These are phyloP conservation scores for Carassius carassius DNA, from an alignment of 2,113 vertebrate genomes.

Conservation along the genomic window DNA sequence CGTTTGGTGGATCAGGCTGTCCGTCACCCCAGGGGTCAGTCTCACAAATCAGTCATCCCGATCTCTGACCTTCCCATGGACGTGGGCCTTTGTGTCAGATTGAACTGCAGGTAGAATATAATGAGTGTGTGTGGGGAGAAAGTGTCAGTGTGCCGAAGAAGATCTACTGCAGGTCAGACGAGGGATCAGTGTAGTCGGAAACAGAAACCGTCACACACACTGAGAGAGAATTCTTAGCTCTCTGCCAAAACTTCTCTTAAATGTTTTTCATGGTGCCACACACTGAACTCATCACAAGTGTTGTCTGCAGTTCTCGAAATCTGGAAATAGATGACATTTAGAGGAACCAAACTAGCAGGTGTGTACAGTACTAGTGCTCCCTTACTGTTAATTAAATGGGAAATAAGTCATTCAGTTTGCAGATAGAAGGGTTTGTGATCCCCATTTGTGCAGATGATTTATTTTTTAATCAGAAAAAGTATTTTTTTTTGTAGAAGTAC, in stretches of 20 bases:
- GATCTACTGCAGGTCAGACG: conserved; percentile 58
- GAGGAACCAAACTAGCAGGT: background rate
- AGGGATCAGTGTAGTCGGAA: conserved; percentile 52
- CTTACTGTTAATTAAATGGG: background rate
- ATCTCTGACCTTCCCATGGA: conserved; percentile 54
- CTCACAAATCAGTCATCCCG: conserved; percentile 60
- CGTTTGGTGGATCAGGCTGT: conserved; percentile 30
- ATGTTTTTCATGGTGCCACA: background rate
- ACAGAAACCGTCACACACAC: conserved; percentile 9
- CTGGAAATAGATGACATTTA: background rate
- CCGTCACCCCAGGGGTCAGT: conserved; percentile 28
- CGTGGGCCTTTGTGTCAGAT: conserved; percentile 37
- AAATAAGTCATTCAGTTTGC: background rate
- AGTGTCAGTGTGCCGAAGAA: conserved; percentile 28
- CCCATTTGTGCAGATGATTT: too few species aligned
- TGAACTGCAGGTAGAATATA: conserved; percentile 59
- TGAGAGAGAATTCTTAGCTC: conserved; percentile 29
- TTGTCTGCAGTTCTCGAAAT: background rate
- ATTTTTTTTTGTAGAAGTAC: background rate
- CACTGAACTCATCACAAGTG: background rate
- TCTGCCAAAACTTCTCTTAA: conserved; percentile 23
- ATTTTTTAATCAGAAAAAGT: too few species aligned
- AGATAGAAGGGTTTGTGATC: background rate
- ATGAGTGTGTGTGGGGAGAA: conserved; percentile 55
- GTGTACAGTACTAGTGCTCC: background rate